Conservation (phyloP, 1,140 invertebrate genomes). For the Ganaspis sp. region DNA sequence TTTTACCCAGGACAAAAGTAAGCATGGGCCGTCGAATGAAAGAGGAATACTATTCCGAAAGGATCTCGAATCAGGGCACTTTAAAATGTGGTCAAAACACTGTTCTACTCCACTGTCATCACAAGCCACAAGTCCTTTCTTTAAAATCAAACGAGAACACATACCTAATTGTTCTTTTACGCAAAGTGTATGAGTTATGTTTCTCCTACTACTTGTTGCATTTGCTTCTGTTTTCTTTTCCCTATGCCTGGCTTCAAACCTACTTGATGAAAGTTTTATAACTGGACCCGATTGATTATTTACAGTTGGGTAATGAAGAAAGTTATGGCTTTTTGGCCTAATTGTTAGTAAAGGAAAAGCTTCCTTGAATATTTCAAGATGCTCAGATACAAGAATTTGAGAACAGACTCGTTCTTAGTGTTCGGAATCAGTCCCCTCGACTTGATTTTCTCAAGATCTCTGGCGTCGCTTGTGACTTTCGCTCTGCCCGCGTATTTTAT, state of each 20-base stretch:
- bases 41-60: no score
- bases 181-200: not conserved
- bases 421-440: no score
- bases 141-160: not conserved
- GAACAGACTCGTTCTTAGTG: no score
- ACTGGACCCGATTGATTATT: not conserved
- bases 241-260: not conserved
- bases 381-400: not conserved
- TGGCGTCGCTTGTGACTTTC: no score
- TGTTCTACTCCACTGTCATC: slow-evolving; percentile 1
- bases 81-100: no score
- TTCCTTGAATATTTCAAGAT: not conserved
- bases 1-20: not conserved
- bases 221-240: not conserved
- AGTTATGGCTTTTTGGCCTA: not conserved
- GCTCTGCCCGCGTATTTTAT: no score
- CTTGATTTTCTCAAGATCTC: no score
- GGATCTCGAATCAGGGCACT: no score
- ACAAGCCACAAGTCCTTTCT: not conserved
- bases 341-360: not conserved
- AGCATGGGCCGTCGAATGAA: no score
- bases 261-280: not conserved
- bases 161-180: not conserved
- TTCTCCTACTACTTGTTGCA: not conserved
- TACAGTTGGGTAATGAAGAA: not conserved